These are phyloP conservation scores for Dysmachus trigonus DNA, from an alignment of 2,888 invertebrate species.

Conservation along the genomic window DNA sequence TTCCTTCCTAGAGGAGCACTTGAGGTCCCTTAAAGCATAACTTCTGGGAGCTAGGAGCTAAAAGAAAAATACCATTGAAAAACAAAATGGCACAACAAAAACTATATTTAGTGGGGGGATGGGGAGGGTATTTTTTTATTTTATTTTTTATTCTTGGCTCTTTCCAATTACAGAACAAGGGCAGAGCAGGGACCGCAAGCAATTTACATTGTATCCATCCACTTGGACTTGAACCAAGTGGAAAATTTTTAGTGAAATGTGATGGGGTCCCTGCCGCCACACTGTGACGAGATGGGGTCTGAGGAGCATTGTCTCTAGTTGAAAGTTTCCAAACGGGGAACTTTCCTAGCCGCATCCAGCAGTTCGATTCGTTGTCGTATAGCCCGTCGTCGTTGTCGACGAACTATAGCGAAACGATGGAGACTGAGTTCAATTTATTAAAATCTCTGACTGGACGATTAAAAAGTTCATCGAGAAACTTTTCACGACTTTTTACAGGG, in stretches of 20 bases:
- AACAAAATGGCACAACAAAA: neutral
- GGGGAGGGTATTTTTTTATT: neutral
- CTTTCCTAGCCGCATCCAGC: neutral
- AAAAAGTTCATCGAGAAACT: slow-evolving; percentile 24
- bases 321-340: slow-evolving; percentile 8
- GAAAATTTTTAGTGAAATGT: slow-evolving; percentile 29
- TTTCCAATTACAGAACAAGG: neutral
- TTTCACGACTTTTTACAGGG: neutral
- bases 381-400: neutral
- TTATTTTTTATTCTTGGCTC: neutral
- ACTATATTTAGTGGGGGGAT: neutral
- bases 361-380: neutral
- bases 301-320: neutral
- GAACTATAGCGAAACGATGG: slow-evolving; percentile 19
- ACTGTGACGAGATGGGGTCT: neutral
- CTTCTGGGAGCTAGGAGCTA: neutral
- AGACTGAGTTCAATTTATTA: slow-evolving; percentile 26
- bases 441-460: slow-evolving; percentile 31
- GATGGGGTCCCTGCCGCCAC: neutral
- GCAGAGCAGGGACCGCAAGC: neutral
- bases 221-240: slow-evolving; percentile 30
- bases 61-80: neutral
- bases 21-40: neutral
- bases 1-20: neutral
- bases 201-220: slow-evolving; percentile 25